Evolutionary conservation across 1,140 invertebrate genomes (phyloP).

Genomic region (Bursaphelenchus mucronatus): DNA sequence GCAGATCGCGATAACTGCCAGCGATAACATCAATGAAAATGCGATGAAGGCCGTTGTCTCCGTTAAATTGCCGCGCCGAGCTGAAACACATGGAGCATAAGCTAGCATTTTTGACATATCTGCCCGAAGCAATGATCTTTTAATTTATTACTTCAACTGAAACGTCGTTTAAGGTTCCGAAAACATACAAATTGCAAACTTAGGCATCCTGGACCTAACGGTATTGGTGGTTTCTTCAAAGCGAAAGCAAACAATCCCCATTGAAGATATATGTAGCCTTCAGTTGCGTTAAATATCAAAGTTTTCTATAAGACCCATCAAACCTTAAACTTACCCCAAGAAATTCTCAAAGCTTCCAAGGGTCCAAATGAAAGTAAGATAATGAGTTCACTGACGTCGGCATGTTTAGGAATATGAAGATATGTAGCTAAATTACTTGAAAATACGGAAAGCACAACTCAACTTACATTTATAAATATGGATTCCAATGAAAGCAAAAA

Average conservation of each 20-base stretch:
- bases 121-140: background rate
- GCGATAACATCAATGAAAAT: constrained; percentile 23
- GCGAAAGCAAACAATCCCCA: constrained; percentile 16
- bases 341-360: constrained; percentile 26
- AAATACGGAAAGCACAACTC: constrained; percentile 4
- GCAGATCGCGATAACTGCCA: constrained; percentile 36
- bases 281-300: background rate
- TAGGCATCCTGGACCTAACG: background rate
- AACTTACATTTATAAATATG: constrained; percentile 34
- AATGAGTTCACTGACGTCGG: constrained; percentile 23
- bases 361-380: constrained; percentile 33
- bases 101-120: background rate
- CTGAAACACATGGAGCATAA: constrained; percentile 20
- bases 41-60: constrained; percentile 33
- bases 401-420: constrained; percentile 22
- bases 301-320: background rate
- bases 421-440: constrained; percentile 22
- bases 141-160: background rate
- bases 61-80: constrained; percentile 30
- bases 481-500: constrained; percentile 23
- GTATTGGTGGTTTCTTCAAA: background rate
- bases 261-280: background rate
- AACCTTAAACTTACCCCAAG: constrained; percentile 32
- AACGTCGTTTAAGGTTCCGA: background rate
- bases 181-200: constrained; percentile 6